Base-by-base conservation (phyloP, 2,888 invertebrate species). In the Drosophila neutralis region DNA sequence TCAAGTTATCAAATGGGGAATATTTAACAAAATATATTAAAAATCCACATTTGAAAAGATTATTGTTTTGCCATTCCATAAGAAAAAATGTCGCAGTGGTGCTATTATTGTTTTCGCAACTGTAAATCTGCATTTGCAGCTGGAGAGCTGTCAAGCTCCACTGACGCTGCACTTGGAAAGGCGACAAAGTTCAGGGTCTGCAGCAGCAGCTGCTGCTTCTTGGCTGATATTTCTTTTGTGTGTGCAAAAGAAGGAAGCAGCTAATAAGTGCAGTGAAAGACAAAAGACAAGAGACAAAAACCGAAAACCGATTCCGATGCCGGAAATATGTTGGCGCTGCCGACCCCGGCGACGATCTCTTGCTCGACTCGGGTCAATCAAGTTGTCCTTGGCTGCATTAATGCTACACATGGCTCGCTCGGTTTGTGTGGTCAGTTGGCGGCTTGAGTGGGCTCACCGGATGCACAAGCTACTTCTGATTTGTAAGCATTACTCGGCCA, bases 131-230 rank as follows among this genome's bases (percentile, higher is more conserved):
- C 24, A 45, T 24, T 8, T 4, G 45, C n/a, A 18, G 27, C 13
- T 60, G 73, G 21, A 54, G 63, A 63, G 60, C 65, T 63, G 11
- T n/a, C n/a, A 54, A 38, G 49, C 63, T 71, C n/a, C 62, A 61
- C 60, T 78, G 62, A 68, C 73, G 63, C 71, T 59, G 62, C 60
- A 54, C 60, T 65, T 33, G 58, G 64, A 18, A 48, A 69, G 82
- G 75, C 82, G 87, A 84, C 84, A 87, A 82, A 82, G 87, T 82
- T 84, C 87, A 84, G 82, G 80, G 87, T 76, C 83, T 78, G 78
- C 80, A 63, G 62, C 56, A 38, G 56, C 56, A n/a, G 45, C 59
- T 63, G 66, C 57, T 21, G 24, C 63, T 27, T 36, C 61, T 56
- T 58, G 48, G 60, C 54, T 57, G 65, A 75, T 83, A 70, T 74